These are phyloP conservation scores for Phylloscopus whistleri DNA, from an alignment of 2,113 vertebrate genomes.

Conservation along the genomic window DNA sequence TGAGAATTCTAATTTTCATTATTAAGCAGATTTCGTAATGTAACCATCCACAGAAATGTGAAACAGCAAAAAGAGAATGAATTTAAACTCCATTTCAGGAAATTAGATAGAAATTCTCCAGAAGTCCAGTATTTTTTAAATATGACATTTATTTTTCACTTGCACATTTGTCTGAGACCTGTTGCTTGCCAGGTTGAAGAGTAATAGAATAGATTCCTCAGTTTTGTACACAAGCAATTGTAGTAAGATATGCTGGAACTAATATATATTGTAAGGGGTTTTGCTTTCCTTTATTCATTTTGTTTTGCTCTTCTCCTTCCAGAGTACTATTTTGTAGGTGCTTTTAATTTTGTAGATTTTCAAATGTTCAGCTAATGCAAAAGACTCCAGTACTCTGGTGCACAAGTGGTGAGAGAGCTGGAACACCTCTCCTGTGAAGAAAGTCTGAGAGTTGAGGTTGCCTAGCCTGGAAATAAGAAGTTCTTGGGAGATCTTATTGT, in stretches of 20 bases:
- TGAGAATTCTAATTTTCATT: background rate
- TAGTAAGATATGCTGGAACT: background rate
- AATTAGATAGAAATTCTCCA: background rate
- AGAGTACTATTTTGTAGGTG: background rate
- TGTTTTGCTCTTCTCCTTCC: background rate
- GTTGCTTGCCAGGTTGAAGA: background rate
- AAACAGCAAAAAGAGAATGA: background rate
- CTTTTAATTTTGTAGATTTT: background rate
- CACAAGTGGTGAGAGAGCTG: background rate
- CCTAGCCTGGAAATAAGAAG: background rate
- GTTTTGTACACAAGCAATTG: background rate
- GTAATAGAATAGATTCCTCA: background rate
- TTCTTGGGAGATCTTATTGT: rapidly evolving
- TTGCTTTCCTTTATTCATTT: background rate
- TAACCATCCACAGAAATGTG: background rate
- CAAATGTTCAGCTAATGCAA: background rate
- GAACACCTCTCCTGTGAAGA: background rate
- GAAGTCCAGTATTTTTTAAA: background rate
- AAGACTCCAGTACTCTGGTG: background rate
- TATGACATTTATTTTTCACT: background rate
- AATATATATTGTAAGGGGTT: background rate
- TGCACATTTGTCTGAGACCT: background rate
- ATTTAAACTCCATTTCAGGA: background rate
- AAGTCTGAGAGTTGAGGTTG: background rate
- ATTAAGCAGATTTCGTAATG: background rate